Conservation (phyloP, 2,797 vertebrate species). For the Calcarius lapponicus region DNA sequence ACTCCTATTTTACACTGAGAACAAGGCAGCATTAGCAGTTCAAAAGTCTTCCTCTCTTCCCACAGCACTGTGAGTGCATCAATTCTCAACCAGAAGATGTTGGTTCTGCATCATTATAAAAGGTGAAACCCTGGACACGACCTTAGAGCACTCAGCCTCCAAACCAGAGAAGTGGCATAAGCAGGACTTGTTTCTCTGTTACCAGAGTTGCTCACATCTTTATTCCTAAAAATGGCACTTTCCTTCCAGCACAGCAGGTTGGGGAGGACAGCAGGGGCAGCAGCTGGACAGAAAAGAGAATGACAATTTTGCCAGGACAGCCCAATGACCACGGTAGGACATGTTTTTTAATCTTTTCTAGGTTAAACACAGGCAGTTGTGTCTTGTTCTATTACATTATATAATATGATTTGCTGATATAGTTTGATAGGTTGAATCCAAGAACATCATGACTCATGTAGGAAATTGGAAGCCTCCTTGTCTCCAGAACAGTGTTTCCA, state of each 20-base stretch:
- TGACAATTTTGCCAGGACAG: conserved; percentile 36
- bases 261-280: not conserved
- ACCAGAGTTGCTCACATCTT: not conserved
- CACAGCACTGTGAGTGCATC: not conserved
- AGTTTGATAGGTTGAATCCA: conserved; percentile 60
- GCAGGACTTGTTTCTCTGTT: not conserved
- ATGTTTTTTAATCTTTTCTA: conserved; percentile 57
- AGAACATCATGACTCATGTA: conserved; percentile 67
- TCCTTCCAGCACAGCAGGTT: not conserved
- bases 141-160: not conserved
- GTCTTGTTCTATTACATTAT: conserved; percentile 64
- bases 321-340: not conserved
- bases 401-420: conserved; percentile 59
- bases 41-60: not conserved
- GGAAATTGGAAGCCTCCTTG: conserved; percentile 49
- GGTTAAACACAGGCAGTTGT: conserved; percentile 58
- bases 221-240: not conserved
- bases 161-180: not conserved
- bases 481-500: conserved; percentile 6
- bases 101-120: not conserved
- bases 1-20: not conserved
- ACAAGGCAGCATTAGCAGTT: not conserved
- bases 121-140: not conserved
- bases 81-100: not conserved
- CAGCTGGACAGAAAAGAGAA: not conserved